Conservation (phyloP, 2,888 invertebrate species). For the Amorpha juglandis region DNA sequence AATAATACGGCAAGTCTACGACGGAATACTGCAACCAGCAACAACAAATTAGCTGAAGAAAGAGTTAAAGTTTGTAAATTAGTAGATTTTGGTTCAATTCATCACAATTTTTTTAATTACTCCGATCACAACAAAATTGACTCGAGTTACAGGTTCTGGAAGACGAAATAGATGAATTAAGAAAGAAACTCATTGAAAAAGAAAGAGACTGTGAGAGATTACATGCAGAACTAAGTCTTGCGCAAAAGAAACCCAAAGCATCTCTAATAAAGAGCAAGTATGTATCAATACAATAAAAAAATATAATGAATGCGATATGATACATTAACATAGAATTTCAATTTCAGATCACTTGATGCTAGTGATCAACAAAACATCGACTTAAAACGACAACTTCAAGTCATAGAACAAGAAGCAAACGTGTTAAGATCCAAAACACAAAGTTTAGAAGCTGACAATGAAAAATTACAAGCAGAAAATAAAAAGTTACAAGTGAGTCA, state of each 20-base stretch:
- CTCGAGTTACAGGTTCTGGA: constrained; percentile 81
- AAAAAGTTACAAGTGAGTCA: constrained; percentile 85
- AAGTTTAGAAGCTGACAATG: constrained; percentile 89
- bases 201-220: constrained; percentile 92
- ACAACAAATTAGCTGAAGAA: constrained; percentile 85
- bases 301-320: not conserved
- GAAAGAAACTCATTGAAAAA: constrained; percentile 91
- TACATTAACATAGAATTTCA: not conserved
- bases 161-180: constrained; percentile 89
- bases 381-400: constrained; percentile 89
- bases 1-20: constrained; percentile 61
- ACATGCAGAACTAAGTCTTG: constrained; percentile 87
- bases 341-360: constrained; percentile 82
- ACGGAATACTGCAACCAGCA: constrained; percentile 59
- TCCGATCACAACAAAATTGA: not conserved
- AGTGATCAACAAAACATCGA: constrained; percentile 87
- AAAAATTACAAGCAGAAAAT: constrained; percentile 89
- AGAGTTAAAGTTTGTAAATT: constrained; percentile 83
- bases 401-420: constrained; percentile 90
- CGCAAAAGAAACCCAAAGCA: constrained; percentile 86
- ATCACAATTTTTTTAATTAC: not conserved
- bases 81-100: not conserved
- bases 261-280: constrained; percentile 87
- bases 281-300: constrained; percentile 46
- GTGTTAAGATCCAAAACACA: constrained; percentile 88